phyloP scores from a whole-genome alignment of 2,113 vertebrate species.

The Colossoma macropomum region DNA sequence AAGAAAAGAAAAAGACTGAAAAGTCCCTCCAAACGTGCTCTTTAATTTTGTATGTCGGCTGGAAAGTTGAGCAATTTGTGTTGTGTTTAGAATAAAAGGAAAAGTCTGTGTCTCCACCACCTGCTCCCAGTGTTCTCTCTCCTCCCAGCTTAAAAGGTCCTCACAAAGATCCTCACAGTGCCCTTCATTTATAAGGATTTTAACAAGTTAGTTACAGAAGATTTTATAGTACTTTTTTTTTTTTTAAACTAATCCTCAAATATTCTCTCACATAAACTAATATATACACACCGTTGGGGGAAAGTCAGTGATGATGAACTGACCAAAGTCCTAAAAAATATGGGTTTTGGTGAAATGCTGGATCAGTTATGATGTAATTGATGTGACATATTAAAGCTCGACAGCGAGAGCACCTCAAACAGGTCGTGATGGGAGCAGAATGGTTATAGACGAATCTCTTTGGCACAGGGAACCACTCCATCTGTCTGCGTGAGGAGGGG shows the following conservation, averaged over 20 bases:
- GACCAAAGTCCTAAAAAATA: not conserved
- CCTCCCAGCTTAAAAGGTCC: no score
- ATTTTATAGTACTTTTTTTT: no score
- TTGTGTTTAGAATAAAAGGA: no score
- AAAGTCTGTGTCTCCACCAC: no score
- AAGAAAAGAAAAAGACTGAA: no score
- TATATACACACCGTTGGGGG: not conserved
- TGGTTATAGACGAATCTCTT: not conserved
- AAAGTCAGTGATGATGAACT: not conserved
- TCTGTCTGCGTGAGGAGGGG: not conserved
- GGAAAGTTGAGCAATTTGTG: no score
- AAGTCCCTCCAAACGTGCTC: no score
- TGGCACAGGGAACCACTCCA: not conserved
- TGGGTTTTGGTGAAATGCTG: not conserved
- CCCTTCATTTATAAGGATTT: no score
- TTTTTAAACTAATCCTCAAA: not conserved
- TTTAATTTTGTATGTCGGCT: no score
- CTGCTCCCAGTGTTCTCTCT: no score
- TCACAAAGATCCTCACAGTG: no score
- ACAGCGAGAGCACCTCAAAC: not conserved
- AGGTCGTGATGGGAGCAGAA: not conserved
- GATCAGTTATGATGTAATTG: not conserved
- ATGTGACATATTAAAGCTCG: not conserved
- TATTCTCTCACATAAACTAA: conserved; percentile 18
- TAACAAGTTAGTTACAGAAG: no score